Evolutionary conservation across 2,113 vertebrate genomes (phyloP).

Genomic region (Procavia capensis): DNA sequence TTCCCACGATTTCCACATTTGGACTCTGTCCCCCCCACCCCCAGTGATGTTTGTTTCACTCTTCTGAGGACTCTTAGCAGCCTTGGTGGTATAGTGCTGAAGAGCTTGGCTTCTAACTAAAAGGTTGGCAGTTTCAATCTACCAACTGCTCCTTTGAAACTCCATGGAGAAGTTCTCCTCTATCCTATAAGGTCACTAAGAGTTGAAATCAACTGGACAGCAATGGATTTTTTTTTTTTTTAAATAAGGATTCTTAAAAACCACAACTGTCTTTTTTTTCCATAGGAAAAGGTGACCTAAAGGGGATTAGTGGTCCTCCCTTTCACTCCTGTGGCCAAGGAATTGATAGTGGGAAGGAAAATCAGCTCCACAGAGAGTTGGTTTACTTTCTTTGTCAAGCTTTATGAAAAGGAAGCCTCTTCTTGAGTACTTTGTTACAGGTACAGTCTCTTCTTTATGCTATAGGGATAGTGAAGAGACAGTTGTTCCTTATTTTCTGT

Average conservation of each 20-base stretch:
- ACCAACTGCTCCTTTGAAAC: too few species aligned
- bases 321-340: not conserved
- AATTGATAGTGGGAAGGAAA: not conserved
- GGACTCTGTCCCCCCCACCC: not conserved
- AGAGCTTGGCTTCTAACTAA: too few species aligned
- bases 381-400: not conserved
- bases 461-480: not conserved
- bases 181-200: too few species aligned
- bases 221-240: too few species aligned
- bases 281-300: not conserved
- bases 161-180: too few species aligned
- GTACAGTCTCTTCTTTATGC: not conserved
- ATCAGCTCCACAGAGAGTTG: not conserved
- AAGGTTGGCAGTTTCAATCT: too few species aligned
- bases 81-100: too few species aligned
- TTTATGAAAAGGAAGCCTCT: not conserved
- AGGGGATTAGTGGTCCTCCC: not conserved
- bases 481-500: not conserved
- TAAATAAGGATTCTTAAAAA: slow-evolving; percentile 17
- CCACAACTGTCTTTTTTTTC: not conserved
- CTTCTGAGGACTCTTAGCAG: not conserved
- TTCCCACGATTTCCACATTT: slow-evolving; percentile 43
- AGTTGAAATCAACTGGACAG: too few species aligned
- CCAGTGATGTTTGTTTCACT: slow-evolving; percentile 31
- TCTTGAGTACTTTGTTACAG: not conserved